Base-by-base conservation (phyloP, 1,140 invertebrate species). In the Chironomus tepperi region DNA sequence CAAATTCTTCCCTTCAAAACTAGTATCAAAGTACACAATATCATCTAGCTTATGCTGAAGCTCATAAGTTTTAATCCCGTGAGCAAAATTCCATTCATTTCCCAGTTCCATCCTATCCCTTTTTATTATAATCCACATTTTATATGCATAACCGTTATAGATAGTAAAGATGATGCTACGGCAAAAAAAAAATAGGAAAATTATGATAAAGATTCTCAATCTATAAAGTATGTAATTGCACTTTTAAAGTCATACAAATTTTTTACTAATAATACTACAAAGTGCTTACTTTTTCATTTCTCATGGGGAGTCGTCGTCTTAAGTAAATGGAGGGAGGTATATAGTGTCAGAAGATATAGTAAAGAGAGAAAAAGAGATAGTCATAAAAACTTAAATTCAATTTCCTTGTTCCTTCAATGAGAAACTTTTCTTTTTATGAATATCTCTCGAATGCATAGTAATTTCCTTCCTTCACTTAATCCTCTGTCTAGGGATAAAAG, bases 381-480 rank as follows among this genome's bases (percentile, higher is more conserved):
- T 16, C 65, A 70, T 70, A 70, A 70, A 70, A 70, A 70, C 65
- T 70, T 70, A 70, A 70, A 70, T 70, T 70, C 65, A 70, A 70
- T 70, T 70, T 70, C 65, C 65, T 70, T 70, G 65, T 70, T 70
- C 19, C 19, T 19, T 18, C 16, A 70, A 70, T 18, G 16, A 9
- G 18, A 70, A 70, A 21, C 65, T 19, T 70, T 70, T 18, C 18
- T 21, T 10, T 70, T 15, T 10, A 70, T 70, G 24, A 34, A 19
- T 70, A 19, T 21, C 65, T 19, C 16, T 70, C 19, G 18, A 70
- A 70, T 57, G 65, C 65, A 70, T 18, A 70, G 65, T 70, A 70
- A 70, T 70, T 70, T 70, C 65, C 47, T 57, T 19, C 65, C 19
- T 19, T 19, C 7, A 70, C 65, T 70, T 70, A 70, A 70, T 70